Evolutionary conservation across 2,113 vertebrate species (phyloP), one percentile per base, ranked within the genome.

Genomic region (Lasiurus borealis): DNA sequence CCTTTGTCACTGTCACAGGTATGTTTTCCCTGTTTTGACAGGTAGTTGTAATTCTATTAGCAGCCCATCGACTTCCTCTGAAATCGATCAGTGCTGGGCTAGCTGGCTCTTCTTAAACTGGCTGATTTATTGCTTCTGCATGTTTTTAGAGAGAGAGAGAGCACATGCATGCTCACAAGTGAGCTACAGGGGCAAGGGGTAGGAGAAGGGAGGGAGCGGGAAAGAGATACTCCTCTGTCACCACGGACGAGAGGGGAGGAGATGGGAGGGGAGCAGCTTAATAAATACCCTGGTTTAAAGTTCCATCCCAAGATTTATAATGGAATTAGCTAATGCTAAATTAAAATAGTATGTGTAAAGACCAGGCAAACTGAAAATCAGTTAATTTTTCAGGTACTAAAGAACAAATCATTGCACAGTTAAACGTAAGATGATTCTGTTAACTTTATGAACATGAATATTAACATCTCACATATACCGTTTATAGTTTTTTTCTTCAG

Each of bases 41-140:
- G 97, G 97, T 98, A 98, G 98, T 98, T 98, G 98, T 99, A 99
- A 98, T 99, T 99, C 98, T 98, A 98, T 99, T 99, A 99, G 97
- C 95, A 98, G 97, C 85, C 97, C 98, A 99, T 98, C 96, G 98
- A 98, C 98, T 98, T 98, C 98, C 97, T 78, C 7, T 97, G 98
- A 98, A 98, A 98, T 98, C 97, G 97, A 98, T 97, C 98, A 97
- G 85, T 95, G 98, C 97, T 96, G 94, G 96, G 92, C 97, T 98
- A 97, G 96, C 98, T 97, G 96, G 97, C 97, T 98, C 98, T 97
- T 98, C 98, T 97, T 98, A 98, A 98, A 98, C 97, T 85, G 96
- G 95, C 97, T 99, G 98, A 99, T 99, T 98, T 99, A 99, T 98
- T 98, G 98, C 97, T 98, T 98, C 98, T 98, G 97, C 97, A 96